phyloP scores from a whole-genome alignment of 2,113 vertebrate species.

The Salminus brasiliensis region DNA sequence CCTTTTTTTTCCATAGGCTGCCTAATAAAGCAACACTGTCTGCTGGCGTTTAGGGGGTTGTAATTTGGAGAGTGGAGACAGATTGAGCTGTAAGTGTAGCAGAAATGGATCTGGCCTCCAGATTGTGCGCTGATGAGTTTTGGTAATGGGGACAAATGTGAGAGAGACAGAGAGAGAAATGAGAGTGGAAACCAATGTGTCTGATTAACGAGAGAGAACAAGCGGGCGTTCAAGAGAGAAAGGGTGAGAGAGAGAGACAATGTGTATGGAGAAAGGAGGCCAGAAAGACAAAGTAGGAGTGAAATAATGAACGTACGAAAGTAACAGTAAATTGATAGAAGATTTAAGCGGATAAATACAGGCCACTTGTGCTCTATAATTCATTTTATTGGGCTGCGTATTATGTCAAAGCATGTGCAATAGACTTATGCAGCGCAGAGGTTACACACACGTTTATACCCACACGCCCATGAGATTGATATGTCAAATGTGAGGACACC shows the following conservation, averaged over 20 bases:
- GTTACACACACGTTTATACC: conserved; percentile 40
- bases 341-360: conserved; percentile 22
- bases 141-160: conserved; percentile 38
- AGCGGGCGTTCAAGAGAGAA: not conserved
- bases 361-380: not conserved
- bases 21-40: not conserved
- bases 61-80: conserved; percentile 34
- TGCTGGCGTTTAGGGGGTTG: conserved; percentile 15
- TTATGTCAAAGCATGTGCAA: not conserved
- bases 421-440: not conserved
- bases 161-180: conserved; percentile 32
- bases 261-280: not conserved
- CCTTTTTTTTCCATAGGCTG: not conserved
- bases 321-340: conserved; percentile 22
- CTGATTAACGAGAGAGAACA: conserved; percentile 24
- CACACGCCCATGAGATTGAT: conserved; percentile 63
- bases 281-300: conserved; percentile 32
- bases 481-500: conserved; percentile 54
- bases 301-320: conserved; percentile 29
- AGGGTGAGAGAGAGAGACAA: not conserved
- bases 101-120: conserved; percentile 39
- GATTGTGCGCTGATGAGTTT: conserved; percentile 38
- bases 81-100: conserved; percentile 43
- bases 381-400: not conserved
- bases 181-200: conserved; percentile 31